Conservation (phyloP, 2,113 vertebrate species). For the Hylia prasina region DNA sequence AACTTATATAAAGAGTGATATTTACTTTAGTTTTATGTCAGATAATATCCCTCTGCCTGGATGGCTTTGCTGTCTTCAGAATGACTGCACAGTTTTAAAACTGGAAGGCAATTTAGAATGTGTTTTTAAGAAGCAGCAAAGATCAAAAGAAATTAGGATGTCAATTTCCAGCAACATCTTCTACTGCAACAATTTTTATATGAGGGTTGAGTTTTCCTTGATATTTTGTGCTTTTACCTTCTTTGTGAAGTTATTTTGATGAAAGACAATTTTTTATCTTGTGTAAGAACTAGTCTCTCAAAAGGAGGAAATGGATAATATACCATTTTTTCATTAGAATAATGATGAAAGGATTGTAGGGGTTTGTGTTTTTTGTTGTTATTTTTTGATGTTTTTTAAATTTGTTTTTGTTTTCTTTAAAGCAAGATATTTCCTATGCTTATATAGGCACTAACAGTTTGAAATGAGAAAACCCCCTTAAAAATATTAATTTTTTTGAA, state of each 20-base stretch:
- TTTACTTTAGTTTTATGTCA: not conserved
- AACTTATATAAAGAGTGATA: not conserved
- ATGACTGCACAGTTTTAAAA: not conserved
- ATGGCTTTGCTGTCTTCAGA: not conserved
- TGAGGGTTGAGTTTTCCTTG: not conserved
- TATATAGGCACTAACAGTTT: not conserved
- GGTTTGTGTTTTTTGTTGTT: fast-evolving
- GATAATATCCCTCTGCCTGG: not conserved
- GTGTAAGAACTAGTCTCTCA: not conserved
- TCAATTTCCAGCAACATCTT: not conserved
- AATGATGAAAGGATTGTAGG: not conserved
- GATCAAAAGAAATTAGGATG: not conserved
- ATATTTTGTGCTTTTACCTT: not conserved
- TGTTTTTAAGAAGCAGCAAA: not conserved
- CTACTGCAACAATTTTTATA: not conserved
- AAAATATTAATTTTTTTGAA: constrained; percentile 33
- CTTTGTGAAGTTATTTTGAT: not conserved
- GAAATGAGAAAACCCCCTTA: constrained; percentile 5
- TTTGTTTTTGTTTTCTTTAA: not conserved
- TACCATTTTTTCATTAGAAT: not conserved
- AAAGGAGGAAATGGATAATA: not conserved
- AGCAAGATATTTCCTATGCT: not conserved
- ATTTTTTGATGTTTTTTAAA: not conserved
- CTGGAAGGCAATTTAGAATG: not conserved
- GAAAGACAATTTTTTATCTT: not conserved